These are phyloP conservation scores for Saturnia pavonia DNA, from an alignment of 2,888 invertebrate species.

Conservation along the genomic window DNA sequence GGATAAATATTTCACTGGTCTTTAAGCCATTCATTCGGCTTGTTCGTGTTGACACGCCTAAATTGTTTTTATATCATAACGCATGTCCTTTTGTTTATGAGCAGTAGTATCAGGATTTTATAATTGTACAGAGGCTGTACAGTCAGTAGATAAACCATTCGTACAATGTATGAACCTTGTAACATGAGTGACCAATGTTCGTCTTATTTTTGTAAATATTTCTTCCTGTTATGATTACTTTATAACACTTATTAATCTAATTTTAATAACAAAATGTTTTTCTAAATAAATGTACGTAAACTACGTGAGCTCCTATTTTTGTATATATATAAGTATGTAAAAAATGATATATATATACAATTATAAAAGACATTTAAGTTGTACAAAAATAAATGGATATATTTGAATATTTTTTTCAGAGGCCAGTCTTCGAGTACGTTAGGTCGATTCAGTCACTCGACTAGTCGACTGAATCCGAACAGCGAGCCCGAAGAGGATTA, in stretches of 20 bases:
- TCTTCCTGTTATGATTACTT: neutral
- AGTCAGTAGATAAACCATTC: neutral
- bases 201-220: neutral
- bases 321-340: neutral
- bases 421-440: constrained; percentile 88
- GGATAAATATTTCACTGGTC: neutral
- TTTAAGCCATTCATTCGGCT: neutral
- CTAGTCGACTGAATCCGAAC: constrained; percentile 85
- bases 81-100: neutral
- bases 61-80: neutral
- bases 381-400: neutral
- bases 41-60: neutral
- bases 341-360: too few relatives aligned
- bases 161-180: neutral
- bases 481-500: constrained; percentile 76
- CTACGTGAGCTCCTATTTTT: neutral
- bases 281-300: too few relatives aligned
- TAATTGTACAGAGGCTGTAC: neutral
- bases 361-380: neutral
- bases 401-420: constrained; percentile 74
- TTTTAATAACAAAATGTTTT: too few relatives aligned
- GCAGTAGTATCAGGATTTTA: neutral
- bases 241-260: neutral
- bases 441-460: constrained; percentile 92
- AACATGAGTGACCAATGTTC: neutral